A percentile compares a stretch with the other conserved stretches of the same genome.
Evolutionary conservation across 2,113 vertebrate genomes (phyloP).

Genomic region (Steatornis caripensis): DNA sequence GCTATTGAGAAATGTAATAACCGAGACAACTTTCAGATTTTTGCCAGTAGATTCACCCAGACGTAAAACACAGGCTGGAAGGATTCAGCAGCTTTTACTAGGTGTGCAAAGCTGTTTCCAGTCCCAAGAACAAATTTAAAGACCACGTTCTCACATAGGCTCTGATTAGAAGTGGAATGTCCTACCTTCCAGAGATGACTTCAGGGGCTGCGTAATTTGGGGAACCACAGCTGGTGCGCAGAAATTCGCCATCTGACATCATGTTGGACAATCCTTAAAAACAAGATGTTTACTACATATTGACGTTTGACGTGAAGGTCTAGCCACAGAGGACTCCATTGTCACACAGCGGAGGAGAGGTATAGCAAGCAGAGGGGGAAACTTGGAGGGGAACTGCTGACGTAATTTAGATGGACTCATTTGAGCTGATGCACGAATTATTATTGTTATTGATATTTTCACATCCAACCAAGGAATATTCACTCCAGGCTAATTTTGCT

Average conservation of each 20-base stretch:
- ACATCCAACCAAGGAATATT: neutral
- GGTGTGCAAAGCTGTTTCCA: neutral
- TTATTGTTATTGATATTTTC: neutral
- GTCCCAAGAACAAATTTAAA: neutral
- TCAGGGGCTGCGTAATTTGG: constrained; percentile 98
- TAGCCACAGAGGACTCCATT: fast-evolving
- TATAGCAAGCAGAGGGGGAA: neutral
- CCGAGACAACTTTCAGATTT: neutral
- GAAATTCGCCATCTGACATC: constrained; percentile 99
- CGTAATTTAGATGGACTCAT: neutral
- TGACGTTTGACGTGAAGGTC: neutral
- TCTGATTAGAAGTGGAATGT: neutral
- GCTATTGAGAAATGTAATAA: neutral
- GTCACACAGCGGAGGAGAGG: neutral
- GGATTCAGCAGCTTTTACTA: neutral
- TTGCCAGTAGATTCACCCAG: neutral
- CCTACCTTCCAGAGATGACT: constrained; percentile 97
- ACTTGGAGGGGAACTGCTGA: neutral
- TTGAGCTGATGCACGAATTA: neutral
- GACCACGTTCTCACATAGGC: neutral
- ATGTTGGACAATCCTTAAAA: constrained; percentile 96
- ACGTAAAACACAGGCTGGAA: neutral
- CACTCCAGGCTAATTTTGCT: neutral
- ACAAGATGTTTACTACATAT: neutral
- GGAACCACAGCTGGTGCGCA: constrained; percentile 96